Base-by-base conservation (phyloP, 2,113 vertebrate genomes). In the Corydoras sp. region DNA sequence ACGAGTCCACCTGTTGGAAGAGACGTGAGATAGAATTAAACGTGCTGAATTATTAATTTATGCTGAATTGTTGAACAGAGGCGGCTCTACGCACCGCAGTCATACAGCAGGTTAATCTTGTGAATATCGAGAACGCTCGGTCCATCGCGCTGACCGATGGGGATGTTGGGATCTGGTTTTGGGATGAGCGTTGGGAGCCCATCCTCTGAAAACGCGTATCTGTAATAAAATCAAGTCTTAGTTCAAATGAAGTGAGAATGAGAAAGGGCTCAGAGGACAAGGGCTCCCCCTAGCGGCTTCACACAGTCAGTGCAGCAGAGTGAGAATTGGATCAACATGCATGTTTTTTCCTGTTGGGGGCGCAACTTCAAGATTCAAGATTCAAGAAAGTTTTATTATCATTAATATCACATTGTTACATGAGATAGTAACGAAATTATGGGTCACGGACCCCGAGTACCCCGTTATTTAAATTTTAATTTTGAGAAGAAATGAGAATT, bases 71-170 rank as follows among this genome's bases (percentile, higher is more conserved):
- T 7, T 7, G 12, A n/a, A 18, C 12, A 11, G 9, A 29, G 24
- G 12, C 49, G 1, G 58, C 43, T 55, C 62, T 58, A 56, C 59
- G 8, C 53, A 77, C 72, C 69, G 58, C 77, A 79, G 12, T 65
- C 69, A 68, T 79, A 79, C 18, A 79, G 48, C 4, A 72, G 50
- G n/a, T 79, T 79, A 60, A 79, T 79, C 72, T 79, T 79, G 64
- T 79, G 77, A 72, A 79, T 72, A 63, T 79, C 77, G 11, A 72
- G 61, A 13, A 3, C 9, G 59, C 77, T 79, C 6, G 73, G 77
- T 29, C 77, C 77, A 0, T 79, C 77, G 56, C 77, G 59, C 51
- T 79, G 77, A 31, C 77, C 77, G 61, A 79, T 79, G 29, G 73
- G 69, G 69, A 65, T 72, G 30, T 79, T 65, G 6, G 77, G 77